These are phyloP conservation scores for Agrilus planipennis DNA, from an alignment of 1,140 invertebrate species.

Conservation along the genomic window DNA sequence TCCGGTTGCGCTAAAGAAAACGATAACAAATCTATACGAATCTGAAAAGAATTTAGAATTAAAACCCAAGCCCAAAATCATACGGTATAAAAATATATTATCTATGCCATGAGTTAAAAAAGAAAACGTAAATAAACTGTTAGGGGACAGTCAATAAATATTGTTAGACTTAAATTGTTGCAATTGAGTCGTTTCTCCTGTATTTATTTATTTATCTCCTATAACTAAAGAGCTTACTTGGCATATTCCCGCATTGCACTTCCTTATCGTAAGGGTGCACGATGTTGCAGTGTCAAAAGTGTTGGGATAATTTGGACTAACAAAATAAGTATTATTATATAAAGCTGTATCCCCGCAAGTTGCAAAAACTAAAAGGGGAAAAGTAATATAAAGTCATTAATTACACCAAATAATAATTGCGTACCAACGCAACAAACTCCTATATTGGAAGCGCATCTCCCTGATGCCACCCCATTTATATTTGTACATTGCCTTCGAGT, in stretches of 20 bases:
- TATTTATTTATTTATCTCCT: too few species aligned
- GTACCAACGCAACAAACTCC: conserved; percentile 69
- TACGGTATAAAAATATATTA: too few species aligned
- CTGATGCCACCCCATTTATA: conserved; percentile 54
- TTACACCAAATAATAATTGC: conserved; percentile 25
- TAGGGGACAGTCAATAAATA: too few species aligned
- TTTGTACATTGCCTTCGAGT: conserved; percentile 60
- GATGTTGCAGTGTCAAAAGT: conserved; percentile 51
- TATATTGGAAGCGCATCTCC: conserved; percentile 53
- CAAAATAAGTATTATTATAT: conserved; percentile 73
- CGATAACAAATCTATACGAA: conserved; percentile 65
- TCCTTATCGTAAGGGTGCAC: conserved; percentile 57
- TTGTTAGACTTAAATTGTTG: too few species aligned
- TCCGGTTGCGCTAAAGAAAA: conserved; percentile 60
- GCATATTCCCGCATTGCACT: conserved; percentile 56
- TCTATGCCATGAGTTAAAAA: too few species aligned
- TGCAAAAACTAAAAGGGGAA: conserved; percentile 44
- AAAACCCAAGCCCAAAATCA: conserved; percentile 1
- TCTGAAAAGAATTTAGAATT: conserved; percentile 41
- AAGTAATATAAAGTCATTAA: conserved; percentile 3
- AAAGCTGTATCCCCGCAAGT: conserved; percentile 54
- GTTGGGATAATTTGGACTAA: conserved; percentile 57
- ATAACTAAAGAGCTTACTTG: conserved; percentile 56
- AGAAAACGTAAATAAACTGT: too few species aligned
- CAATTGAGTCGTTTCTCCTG: too few species aligned